Conservation (phyloP, 1,140 invertebrate species). For the Eciton burchellii region DNA sequence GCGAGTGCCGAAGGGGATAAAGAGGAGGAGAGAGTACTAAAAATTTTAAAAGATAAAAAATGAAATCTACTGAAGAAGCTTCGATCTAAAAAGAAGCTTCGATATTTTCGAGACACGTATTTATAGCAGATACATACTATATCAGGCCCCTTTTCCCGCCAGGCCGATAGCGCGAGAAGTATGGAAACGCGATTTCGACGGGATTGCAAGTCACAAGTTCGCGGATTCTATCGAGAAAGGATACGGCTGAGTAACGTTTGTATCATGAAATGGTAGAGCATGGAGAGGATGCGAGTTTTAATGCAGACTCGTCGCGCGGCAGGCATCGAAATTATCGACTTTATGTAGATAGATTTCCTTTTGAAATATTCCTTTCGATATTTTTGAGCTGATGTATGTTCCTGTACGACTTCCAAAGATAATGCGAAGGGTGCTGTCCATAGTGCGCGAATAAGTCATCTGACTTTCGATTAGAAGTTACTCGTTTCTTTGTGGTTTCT, state of each 20-base stretch:
- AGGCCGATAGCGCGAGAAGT: constrained; percentile 26
- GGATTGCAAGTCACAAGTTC: constrained; percentile 18
- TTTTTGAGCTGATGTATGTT: constrained; percentile 66
- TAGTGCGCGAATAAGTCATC: constrained; percentile 6
- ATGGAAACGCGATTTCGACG: background rate
- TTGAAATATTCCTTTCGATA: constrained; percentile 17
- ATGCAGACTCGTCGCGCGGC: background rate
- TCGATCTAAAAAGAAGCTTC: constrained; percentile 74
- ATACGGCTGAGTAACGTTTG: background rate
- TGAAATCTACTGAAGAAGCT: constrained; percentile 69
- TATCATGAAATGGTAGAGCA: background rate
- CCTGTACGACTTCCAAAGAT: constrained; percentile 69
- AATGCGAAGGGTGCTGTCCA: constrained; percentile 62
- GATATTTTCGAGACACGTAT: constrained; percentile 81
- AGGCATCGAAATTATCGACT: constrained; percentile 15
- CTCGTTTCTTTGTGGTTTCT: constrained; percentile 18
- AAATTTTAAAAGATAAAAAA: constrained; percentile 55
- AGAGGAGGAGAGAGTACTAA: constrained; percentile 60
- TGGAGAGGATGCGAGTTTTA: background rate
- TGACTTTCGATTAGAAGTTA: constrained; percentile 23
- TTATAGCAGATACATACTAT: constrained; percentile 76
- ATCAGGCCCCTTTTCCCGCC: constrained; percentile 71
- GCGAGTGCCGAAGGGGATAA: constrained; percentile 65
- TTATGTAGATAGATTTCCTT: constrained; percentile 21
- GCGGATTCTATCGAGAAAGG: constrained; percentile 36